phyloP scores from a whole-genome alignment of 2,888 invertebrate species.

The Ligdia adustata region DNA sequence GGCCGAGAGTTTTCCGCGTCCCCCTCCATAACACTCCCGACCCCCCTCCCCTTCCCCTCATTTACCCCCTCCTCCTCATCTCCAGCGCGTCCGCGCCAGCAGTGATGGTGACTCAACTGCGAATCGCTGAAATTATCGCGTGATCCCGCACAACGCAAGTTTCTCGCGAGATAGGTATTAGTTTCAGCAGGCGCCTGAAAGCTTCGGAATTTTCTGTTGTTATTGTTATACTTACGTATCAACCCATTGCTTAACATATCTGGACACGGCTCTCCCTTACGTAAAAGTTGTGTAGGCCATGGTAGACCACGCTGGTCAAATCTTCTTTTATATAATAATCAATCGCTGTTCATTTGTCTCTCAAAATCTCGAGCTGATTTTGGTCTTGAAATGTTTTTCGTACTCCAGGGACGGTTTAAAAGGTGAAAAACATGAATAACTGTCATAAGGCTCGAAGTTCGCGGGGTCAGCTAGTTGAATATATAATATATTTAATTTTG shows the following conservation, averaged over 20 bases:
- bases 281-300: neutral
- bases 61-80: constrained; percentile 18
- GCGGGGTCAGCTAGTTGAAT: too few species aligned
- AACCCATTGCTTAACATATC: neutral
- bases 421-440: too few species aligned
- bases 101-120: constrained; percentile 63
- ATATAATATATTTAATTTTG: too few species aligned
- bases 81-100: too few species aligned
- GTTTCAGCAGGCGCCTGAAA: neutral
- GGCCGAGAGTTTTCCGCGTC: constrained; percentile 71
- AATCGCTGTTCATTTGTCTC: neutral
- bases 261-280: neutral
- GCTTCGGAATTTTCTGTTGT: neutral
- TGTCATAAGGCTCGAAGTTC: too few species aligned
- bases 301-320: too few species aligned
- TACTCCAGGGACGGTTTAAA: too few species aligned
- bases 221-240: neutral
- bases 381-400: too few species aligned
- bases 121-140: constrained; percentile 41
- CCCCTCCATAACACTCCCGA: constrained; percentile 55
- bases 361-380: too few species aligned
- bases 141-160: constrained; percentile 5
- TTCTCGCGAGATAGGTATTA: constrained; percentile 9
- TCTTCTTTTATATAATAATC: neutral
- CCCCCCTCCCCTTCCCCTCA: constrained; percentile 18